Percentiles rank a stretch among this genome's conserved stretches.
Evolutionary conservation across 2,113 vertebrate species (phyloP).

Genomic region (Pterophyllum scalare): DNA sequence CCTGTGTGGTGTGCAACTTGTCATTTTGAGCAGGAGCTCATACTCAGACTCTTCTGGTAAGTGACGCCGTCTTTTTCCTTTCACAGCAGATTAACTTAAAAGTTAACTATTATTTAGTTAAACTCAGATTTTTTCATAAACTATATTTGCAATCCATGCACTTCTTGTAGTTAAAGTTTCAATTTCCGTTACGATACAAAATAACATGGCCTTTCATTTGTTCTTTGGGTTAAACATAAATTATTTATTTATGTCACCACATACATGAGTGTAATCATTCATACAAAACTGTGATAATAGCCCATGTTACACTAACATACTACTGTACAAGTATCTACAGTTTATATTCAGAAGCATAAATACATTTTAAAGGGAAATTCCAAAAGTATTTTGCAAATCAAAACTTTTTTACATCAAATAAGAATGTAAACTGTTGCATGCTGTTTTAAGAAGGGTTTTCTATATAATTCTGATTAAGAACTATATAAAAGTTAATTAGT

Average conservation of each 20-base stretch:
- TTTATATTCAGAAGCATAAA: too few species aligned
- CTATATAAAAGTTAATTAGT: neutral
- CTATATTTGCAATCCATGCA: neutral
- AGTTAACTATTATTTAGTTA: neutral
- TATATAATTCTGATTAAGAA: neutral
- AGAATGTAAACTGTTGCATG: neutral
- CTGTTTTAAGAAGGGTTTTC: neutral
- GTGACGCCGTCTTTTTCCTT: conserved; percentile 46
- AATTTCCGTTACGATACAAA: neutral
- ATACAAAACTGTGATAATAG: neutral
- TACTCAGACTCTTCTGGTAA: conserved; percentile 68
- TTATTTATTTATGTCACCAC: neutral
- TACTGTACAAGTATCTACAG: too few species aligned
- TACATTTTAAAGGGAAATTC: neutral
- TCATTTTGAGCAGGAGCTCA: conserved; percentile 61
- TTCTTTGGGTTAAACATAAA: neutral
- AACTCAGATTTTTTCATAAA: neutral
- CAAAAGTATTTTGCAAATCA: neutral
- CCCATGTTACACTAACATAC: neutral
- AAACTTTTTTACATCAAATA: neutral
- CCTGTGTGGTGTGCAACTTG: conserved; percentile 75
- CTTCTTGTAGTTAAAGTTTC: neutral
- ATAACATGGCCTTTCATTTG: neutral
- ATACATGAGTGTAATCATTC: neutral
- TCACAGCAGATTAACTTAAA: neutral